These are phyloP conservation scores for Actinia equina DNA, from an alignment of 64 coral and sea anemone genomes.

Conservation along the genomic window DNA sequence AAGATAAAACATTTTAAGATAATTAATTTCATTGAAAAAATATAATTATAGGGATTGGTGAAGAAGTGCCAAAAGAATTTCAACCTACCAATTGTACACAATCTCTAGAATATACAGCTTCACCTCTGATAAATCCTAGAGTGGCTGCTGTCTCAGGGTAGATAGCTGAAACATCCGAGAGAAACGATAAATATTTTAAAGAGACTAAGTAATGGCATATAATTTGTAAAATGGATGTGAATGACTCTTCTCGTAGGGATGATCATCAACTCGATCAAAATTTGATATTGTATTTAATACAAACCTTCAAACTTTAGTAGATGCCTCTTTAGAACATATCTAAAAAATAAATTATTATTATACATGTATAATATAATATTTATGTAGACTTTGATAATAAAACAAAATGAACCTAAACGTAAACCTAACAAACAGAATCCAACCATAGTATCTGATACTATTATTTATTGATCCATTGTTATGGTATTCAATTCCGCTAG, in stretches of 20 bases:
- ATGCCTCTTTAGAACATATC: conserved; percentile 89
- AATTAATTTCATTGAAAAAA: too few relatives aligned
- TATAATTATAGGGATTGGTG: too few relatives aligned
- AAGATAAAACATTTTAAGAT: too few relatives aligned
- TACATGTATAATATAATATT: too few relatives aligned
- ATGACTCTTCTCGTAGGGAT: too few relatives aligned
- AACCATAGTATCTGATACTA: too few relatives aligned
- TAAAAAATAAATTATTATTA: background rate
- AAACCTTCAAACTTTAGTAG: conserved; percentile 97
- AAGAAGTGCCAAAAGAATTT: background rate
- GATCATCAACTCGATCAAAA: background rate
- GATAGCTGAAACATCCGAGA: conserved; percentile 39
- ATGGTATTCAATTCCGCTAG: too few relatives aligned
- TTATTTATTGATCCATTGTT: too few relatives aligned
- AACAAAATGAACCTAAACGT: background rate
- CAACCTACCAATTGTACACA: conserved; percentile 71
- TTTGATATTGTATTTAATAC: too few relatives aligned
- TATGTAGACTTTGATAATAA: background rate
- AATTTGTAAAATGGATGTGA: background rate
- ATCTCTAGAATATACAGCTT: conserved; percentile 89
- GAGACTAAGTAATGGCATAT: too few relatives aligned
- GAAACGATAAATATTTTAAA: background rate
- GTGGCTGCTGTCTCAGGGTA: conserved; percentile 95
- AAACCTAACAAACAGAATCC: background rate
- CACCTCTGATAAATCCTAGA: conserved; percentile 76